Conservation (phyloP, 2,113 vertebrate species). For the Myiozetetes cayanensis region DNA sequence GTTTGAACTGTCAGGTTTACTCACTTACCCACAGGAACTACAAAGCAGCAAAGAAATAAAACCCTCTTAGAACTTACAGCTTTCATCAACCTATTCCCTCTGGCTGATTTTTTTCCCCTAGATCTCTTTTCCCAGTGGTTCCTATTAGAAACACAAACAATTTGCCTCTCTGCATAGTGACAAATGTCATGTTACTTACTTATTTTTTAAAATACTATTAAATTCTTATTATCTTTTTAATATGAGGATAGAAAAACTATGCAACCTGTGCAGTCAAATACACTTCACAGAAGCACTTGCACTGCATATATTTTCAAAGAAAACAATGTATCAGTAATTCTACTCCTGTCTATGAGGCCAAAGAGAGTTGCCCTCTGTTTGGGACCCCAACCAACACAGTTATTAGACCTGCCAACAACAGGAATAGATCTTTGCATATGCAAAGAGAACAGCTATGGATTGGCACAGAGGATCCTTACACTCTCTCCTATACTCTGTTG, state of each 20-base stretch:
- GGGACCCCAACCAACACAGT: not conserved
- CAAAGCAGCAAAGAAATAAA: constrained; percentile 57
- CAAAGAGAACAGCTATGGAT: not conserved
- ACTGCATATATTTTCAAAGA: not conserved
- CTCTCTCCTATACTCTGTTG: not conserved
- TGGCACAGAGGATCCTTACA: not conserved
- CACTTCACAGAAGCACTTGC: not conserved
- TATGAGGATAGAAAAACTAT: not conserved
- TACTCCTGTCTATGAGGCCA: not conserved
- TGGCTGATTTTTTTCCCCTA: not conserved
- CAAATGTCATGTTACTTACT: not conserved
- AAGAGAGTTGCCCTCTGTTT: not conserved
- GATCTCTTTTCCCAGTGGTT: constrained; percentile 18
- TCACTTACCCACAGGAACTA: constrained; percentile 53
- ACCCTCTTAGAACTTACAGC: constrained; percentile 1
- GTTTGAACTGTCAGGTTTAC: constrained; percentile 62
- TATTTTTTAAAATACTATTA: not conserved
- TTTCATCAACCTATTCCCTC: constrained; percentile 47
- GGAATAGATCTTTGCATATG: not conserved
- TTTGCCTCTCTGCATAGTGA: not conserved
- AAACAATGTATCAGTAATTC: not conserved
- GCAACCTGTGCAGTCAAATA: not conserved
- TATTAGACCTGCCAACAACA: not conserved
- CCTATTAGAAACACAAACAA: constrained; percentile 49
- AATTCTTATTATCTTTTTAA: not conserved